Base-by-base conservation (phyloP, 2,888 invertebrate genomes). In the Yponomeuta malinellus region DNA sequence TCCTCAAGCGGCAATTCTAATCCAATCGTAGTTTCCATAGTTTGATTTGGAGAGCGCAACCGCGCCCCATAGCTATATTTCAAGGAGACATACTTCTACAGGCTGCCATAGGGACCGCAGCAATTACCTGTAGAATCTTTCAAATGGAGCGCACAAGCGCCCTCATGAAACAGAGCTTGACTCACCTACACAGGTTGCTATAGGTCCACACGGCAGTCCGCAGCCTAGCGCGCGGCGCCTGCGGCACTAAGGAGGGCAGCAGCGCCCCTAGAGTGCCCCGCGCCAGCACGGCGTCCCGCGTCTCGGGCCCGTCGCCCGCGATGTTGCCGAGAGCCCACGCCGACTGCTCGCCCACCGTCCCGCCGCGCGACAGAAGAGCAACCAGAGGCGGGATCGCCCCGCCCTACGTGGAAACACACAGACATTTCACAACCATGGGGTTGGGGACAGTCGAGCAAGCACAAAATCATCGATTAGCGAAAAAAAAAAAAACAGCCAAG, bases 271-370 rank as follows among this genome's bases (percentile, higher is more conserved):
- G 90, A 43, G 96, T 95, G 23, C 95, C 95, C 72, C 93, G 86
- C 0, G 85, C 82, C 9, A 99, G 94, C 67, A 98, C 97, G 71
- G 94, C 87, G 88, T 99, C 98, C 68, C 99, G 93, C 0, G 97
- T 94, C 15, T 86, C 88, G 0, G 97, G 93, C 0, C 97, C 97
- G 84, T 97, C 97, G 59, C 99, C 98, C 10, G 98, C 98, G 78
- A 99, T 98, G 89, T 99, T 99, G 75, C 98, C 98, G n/a, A 98
- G 91, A 0, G 99, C 99, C 99, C 97, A 99, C 0, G 98, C 97
- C n/a, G 97, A 96, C 85, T 98, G 98, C 81, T 98, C 98, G 1
- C 96, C 96, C 1, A 99, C 96, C 75, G 95, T 94, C 0, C 93
- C 86, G 0, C 97, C 96, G 1, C 97, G 95, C 9, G 93, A 86